These are phyloP conservation scores for Pangasius krempfi DNA, from an alignment of 2,797 vertebrate genomes.

Conservation along the genomic window DNA sequence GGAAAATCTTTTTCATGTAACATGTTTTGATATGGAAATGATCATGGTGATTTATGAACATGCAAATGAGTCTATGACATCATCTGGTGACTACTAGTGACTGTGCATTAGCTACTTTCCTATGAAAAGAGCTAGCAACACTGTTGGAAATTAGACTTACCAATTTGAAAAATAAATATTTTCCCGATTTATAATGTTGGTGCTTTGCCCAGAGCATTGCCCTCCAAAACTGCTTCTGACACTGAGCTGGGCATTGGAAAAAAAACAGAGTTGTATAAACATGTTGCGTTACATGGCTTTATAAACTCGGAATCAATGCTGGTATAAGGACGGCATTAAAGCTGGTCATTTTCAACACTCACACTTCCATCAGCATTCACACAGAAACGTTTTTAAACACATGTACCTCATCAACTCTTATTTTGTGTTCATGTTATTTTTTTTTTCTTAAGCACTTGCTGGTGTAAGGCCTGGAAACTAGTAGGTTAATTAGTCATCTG, in stretches of 20 bases:
- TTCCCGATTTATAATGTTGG: not conserved
- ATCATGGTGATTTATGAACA: not conserved
- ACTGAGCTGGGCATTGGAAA: not conserved
- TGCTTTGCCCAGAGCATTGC: not conserved
- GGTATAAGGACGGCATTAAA: not conserved
- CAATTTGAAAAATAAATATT: not conserved
- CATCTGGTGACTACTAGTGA: not conserved
- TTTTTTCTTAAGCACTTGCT: not conserved
- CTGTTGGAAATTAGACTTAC: not conserved
- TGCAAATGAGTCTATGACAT: not conserved
- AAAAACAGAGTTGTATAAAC: not conserved
- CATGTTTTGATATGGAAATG: too few species aligned
- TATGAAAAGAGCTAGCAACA: not conserved
- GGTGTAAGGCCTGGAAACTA: not conserved
- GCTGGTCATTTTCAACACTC: not conserved
- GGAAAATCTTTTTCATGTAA: not conserved
- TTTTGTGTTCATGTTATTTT: not conserved
- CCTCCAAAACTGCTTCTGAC: not conserved
- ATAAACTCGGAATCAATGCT: not conserved
- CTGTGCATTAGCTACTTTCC: not conserved
- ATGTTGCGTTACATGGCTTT: not conserved
- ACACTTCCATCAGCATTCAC: not conserved
- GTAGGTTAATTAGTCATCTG: not conserved
- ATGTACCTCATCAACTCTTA: not conserved
- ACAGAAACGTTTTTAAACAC: not conserved